Conservation (phyloP, 2,113 vertebrate species). For the Poicephalus gulielmi region DNA sequence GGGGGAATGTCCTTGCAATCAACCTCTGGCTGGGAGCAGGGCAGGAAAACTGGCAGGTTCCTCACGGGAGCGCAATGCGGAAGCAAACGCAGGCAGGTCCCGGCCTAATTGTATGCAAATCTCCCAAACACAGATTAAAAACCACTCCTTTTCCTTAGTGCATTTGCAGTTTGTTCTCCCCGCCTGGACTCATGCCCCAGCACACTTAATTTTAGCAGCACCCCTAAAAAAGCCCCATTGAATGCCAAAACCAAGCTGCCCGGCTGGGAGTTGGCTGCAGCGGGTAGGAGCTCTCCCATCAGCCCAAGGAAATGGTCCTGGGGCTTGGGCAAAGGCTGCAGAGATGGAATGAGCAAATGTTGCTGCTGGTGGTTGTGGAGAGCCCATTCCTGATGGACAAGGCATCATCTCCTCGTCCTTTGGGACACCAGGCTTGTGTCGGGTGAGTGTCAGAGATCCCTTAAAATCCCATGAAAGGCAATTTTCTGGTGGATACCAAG, state of each 20-base stretch:
- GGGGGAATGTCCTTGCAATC: neutral
- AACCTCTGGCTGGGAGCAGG: constrained; percentile 19
- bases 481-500: neutral
- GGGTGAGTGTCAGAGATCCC: neutral
- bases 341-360: neutral
- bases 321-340: neutral
- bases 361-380: neutral
- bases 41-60: constrained; percentile 36
- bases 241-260: neutral
- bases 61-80: constrained; percentile 21
- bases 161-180: neutral
- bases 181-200: neutral
- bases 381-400: rapidly evolving
- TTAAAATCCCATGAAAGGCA: neutral
- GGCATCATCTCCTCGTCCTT: neutral
- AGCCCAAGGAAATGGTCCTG: neutral
- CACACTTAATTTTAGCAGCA: neutral
- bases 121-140: neutral
- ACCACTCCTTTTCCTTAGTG: constrained; percentile 47
- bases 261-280: rapidly evolving
- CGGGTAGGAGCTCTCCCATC: neutral
- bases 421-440: neutral
- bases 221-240: neutral
- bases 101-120: constrained; percentile 55
- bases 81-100: neutral